phyloP scores from a whole-genome alignment of 2,888 invertebrate species.

The Drosophila peninsularis region DNA sequence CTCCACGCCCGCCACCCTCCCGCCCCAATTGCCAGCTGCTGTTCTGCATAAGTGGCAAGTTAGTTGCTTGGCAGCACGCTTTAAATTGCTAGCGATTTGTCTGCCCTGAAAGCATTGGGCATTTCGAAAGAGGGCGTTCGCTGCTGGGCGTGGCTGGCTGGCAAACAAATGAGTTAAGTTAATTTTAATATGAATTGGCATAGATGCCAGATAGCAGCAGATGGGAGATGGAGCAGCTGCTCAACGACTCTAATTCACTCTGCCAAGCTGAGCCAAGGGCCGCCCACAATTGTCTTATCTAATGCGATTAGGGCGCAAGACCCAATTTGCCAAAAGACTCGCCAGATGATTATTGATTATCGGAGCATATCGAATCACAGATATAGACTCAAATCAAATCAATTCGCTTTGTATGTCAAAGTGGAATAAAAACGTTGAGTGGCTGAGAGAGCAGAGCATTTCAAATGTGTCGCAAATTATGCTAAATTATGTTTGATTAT shows the following conservation, averaged over 20 bases:
- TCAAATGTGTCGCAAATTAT: neutral
- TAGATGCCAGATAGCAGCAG: slow-evolving; percentile 5
- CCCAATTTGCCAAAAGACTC: slow-evolving; percentile 21
- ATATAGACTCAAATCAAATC: slow-evolving; percentile 21
- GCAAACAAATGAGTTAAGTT: slow-evolving; percentile 58
- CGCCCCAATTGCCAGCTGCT: slow-evolving; percentile 4
- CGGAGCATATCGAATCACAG: slow-evolving; percentile 7
- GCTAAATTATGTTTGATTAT: neutral
- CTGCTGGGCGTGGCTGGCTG: slow-evolving; percentile 8
- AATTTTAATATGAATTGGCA: slow-evolving; percentile 46
- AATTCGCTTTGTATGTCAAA: slow-evolving; percentile 22
- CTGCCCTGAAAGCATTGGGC: slow-evolving; percentile 42
- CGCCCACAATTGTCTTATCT: slow-evolving; percentile 30
- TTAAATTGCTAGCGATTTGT: slow-evolving; percentile 61
- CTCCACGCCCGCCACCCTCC: neutral
- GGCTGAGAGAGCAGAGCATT: neutral
- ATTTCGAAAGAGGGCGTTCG: slow-evolving; percentile 6
- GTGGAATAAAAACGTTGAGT: neutral
- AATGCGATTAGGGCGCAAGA: slow-evolving; percentile 40
- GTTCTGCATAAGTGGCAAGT: slow-evolving; percentile 50
- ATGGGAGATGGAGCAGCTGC: slow-evolving; percentile 1
- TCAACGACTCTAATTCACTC: slow-evolving; percentile 15
- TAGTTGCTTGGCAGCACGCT: slow-evolving; percentile 63
- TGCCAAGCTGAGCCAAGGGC: neutral
- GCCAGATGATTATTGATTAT: slow-evolving; percentile 43